phyloP scores from a whole-genome alignment of 2,113 vertebrate genomes.

The Pterocles orientalis region DNA sequence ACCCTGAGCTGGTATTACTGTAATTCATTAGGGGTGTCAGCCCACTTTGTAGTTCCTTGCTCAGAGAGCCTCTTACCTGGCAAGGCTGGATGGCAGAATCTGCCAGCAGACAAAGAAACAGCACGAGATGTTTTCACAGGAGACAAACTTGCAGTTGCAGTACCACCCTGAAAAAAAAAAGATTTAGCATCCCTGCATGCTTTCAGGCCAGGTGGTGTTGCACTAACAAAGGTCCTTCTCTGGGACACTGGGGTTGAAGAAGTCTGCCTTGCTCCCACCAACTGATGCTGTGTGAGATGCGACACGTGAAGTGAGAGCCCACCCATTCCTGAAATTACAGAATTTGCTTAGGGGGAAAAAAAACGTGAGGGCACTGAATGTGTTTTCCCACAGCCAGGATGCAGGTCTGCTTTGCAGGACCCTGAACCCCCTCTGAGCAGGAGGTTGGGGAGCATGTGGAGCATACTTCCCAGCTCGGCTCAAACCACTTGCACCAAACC shows the following conservation, averaged over 20 bases:
- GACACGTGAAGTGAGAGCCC: accelerated
- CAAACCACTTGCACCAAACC: accelerated
- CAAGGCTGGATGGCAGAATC: neutral
- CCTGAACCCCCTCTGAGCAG: neutral
- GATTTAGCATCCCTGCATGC: neutral
- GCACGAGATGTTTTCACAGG: neutral
- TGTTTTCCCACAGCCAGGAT: neutral
- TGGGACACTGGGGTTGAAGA: neutral
- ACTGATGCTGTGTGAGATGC: accelerated
- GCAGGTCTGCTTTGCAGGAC: neutral
- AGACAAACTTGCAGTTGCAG: neutral
- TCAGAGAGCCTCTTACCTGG: neutral
- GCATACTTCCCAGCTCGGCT: neutral
- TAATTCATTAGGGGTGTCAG: conserved; percentile 69
- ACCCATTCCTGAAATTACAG: accelerated
- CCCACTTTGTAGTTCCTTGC: conserved; percentile 26
- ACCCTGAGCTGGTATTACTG: conserved; percentile 26
- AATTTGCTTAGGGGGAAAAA: too few relatives aligned
- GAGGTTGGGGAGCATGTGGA: accelerated
- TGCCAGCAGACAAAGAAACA: neutral
- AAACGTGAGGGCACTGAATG: accelerated
- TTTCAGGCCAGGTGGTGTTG: neutral
- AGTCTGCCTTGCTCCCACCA: neutral
- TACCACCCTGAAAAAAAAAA: neutral
- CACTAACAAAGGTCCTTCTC: neutral